These are phyloP conservation scores for Galerucella pusilla DNA, from an alignment of 2,888 invertebrate genomes.

Conservation along the genomic window DNA sequence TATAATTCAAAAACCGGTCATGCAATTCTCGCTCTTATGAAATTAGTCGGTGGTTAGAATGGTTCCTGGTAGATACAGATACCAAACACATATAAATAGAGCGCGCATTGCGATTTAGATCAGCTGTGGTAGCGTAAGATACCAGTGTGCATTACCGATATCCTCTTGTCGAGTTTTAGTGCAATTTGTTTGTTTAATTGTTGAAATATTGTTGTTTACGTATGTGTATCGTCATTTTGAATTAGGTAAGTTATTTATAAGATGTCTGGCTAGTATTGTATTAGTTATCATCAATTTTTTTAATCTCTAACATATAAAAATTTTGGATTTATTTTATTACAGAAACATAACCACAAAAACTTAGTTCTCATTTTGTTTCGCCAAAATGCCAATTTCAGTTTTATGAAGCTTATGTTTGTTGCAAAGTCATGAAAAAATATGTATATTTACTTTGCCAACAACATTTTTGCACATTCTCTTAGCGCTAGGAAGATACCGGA, in stretches of 20 bases:
- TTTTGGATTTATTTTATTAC: conserved; percentile 7
- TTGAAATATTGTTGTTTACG: conserved; percentile 1
- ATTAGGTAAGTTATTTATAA: conserved; percentile 1
- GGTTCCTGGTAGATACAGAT: neutral
- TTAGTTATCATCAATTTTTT: conserved; percentile 1
- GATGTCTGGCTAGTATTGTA: conserved; percentile 1
- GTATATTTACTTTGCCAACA: neutral
- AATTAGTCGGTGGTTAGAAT: conserved; percentile 7
- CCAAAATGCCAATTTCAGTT: neutral
- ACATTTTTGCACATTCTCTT: conserved; percentile 2
- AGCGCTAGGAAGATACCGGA: conserved; percentile 8
- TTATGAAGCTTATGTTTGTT: conserved; percentile 1
- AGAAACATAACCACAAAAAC: conserved; percentile 3
- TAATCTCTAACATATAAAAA: neutral
- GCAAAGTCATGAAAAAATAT: conserved; percentile 6
- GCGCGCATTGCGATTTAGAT: conserved; percentile 12
- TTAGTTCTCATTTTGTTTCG: neutral
- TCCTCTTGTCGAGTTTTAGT: neutral
- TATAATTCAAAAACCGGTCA: no score
- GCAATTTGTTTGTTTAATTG: conserved; percentile 2
- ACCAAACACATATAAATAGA: neutral
- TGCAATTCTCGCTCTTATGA: conserved; percentile 1
- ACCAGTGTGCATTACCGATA: neutral
- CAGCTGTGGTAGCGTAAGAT: conserved; percentile 6
- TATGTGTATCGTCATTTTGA: neutral